Percentiles rank a stretch among this genome's conserved stretches.
Evolutionary conservation across 2,888 invertebrate species (phyloP).

Genomic region (Piscicola geometra): DNA sequence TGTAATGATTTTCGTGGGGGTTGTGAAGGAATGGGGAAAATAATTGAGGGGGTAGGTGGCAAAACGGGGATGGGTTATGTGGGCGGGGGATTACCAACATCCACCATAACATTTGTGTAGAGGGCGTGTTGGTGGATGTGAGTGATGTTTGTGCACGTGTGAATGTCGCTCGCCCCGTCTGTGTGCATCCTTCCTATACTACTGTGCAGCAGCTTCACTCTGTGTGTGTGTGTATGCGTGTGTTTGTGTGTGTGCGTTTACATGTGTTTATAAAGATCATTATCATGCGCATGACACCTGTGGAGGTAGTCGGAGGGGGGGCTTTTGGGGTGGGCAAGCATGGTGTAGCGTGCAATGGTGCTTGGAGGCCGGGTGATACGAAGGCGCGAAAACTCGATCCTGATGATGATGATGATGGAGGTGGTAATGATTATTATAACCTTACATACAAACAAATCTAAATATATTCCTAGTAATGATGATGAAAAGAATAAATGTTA

Average conservation of each 20-base stretch:
- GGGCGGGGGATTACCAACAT: constrained; percentile 48
- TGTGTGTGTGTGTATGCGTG: not conserved
- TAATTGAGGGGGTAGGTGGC: no score
- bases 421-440: no score
- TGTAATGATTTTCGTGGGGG: no score
- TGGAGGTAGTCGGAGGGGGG: constrained; percentile 49
- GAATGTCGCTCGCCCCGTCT: constrained; percentile 76
- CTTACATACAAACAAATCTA: no score
- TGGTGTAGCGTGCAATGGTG: constrained; percentile 87
- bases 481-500: no score
- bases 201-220: constrained; percentile 77
- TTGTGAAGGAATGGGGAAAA: no score
- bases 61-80: no score
- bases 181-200: constrained; percentile 76
- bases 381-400: constrained; percentile 61
- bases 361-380: constrained; percentile 87
- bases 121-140: constrained; percentile 45
- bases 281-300: constrained; percentile 44
- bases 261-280: not conserved
- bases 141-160: constrained; percentile 65
- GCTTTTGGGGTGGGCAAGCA: constrained; percentile 75
- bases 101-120: constrained; percentile 52
- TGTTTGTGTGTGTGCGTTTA: not conserved
- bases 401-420: constrained; percentile 38
- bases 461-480: no score